These are phyloP conservation scores for Hypolimnas misippus DNA, from an alignment of 2,888 invertebrate genomes.

Conservation along the genomic window DNA sequence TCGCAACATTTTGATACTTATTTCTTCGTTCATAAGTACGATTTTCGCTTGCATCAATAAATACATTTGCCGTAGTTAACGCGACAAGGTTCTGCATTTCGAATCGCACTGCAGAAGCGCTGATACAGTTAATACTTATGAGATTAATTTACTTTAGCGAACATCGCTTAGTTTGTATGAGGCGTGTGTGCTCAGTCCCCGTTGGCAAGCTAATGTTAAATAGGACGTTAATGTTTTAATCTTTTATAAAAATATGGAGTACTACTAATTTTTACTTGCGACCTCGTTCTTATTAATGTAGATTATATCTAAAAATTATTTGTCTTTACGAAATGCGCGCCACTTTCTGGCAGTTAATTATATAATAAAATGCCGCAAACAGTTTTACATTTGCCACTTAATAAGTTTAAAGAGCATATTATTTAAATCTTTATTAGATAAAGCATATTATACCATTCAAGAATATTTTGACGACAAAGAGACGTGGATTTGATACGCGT, in stretches of 20 bases:
- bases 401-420: too few species aligned
- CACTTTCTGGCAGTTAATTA: too few species aligned
- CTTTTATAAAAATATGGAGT: not conserved
- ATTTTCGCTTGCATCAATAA: constrained; percentile 1
- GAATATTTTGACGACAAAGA: too few species aligned
- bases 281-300: too few species aligned
- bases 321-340: too few species aligned
- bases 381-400: too few species aligned
- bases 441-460: too few species aligned
- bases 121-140: constrained; percentile 10
- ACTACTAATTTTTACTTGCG: too few species aligned
- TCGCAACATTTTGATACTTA: not conserved
- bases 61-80: constrained; percentile 14
- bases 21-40: not conserved
- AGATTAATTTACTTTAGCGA: constrained; percentile 14
- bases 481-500: too few species aligned
- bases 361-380: too few species aligned
- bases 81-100: constrained; percentile 20
- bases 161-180: constrained; percentile 17
- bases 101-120: constrained; percentile 19
- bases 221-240: not conserved
- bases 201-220: not conserved
- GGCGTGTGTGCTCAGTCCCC: not conserved
- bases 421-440: too few species aligned
- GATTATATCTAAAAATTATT: too few species aligned